Base-by-base conservation (phyloP, 2,888 invertebrate species). In the Copidosoma aretas region DNA sequence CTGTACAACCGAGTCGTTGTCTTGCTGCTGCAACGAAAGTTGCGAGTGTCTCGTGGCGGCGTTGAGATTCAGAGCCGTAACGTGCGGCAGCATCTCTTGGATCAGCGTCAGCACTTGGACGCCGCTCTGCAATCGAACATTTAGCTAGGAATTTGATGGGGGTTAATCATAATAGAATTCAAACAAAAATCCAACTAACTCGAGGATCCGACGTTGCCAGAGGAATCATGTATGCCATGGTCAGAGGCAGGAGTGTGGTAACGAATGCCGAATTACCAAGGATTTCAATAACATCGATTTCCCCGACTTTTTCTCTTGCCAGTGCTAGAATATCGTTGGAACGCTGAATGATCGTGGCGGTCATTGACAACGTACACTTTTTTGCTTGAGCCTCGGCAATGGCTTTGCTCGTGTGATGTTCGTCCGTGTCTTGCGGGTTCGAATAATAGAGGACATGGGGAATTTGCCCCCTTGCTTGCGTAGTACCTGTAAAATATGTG, bases 391-490 rank as follows among this genome's bases (percentile, higher is more conserved):
- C 83, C 78, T 89, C 89, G 1, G 87, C 86, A 73, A 88, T 84
- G 17, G 87, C 87, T 77, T 86, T 86, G 75, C 86, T 88, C 59
- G 86, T 86, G 72, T 88, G 87, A 66, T 87, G 87, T 41, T 84
- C 86, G 72, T 88, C 88, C 0, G 87, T 86, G 73, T 89, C 88
- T 78, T 87, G 87, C 5, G 89, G 88, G 74, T 89, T 87, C 90
- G 91, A 93, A 85, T 90, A 95, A 81, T 98, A 98, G 19, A 98
- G 86, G 59, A 98, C 88, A 78, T 93, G 92, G 0, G 98, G 98
- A 78, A 98, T 91, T 86, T 98, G 98, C 14, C 98, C 98, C 64
- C 98, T 88, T 0, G 93, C 92, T 72, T 96, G 90, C 10, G 95
- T 97, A 0, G 98, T 98, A n/a, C 83, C 83, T 80, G 24, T 2